Percentiles rank a stretch among this genome's conserved stretches.
Conservation (phyloP, 2,113 vertebrate genomes). For the Dasyornis broadbenti region DNA sequence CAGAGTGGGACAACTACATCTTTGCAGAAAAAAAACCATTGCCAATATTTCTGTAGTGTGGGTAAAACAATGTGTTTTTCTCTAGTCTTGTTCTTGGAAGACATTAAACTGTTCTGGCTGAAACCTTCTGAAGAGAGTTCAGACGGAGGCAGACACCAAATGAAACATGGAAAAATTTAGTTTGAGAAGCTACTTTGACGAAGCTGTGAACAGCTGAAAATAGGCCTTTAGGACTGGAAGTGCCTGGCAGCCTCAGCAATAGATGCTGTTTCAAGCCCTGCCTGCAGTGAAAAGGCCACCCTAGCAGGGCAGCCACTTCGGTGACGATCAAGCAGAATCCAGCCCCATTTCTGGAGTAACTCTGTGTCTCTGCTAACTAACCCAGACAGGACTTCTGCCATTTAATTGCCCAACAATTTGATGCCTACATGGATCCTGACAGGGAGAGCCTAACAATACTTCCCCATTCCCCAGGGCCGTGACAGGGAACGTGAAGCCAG, state of each 20-base stretch:
- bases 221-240: not conserved
- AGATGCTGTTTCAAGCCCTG: not conserved
- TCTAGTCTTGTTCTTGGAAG: not conserved
- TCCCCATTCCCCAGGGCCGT: not conserved
- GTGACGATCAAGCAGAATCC: not conserved
- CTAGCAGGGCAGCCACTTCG: not conserved
- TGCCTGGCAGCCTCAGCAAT: not conserved
- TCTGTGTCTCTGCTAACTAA: not conserved
- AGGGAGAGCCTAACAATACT: not conserved
- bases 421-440: not conserved
- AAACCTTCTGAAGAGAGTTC: not conserved
- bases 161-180: conserved; percentile 6
- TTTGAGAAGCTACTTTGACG: not conserved
- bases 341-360: not conserved
- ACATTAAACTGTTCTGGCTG: not conserved
- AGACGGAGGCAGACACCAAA: not conserved
- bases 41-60: not conserved
- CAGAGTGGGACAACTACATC: not conserved
- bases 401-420: not conserved
- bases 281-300: not conserved
- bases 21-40: not conserved
- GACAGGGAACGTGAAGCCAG: accelerated
- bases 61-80: not conserved
- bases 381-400: not conserved
- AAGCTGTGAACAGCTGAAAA: not conserved